A percentile compares a stretch with the other conserved stretches of the same genome.
Conservation (phyloP, 2,113 vertebrate species). For the Synodontis membranacea region DNA sequence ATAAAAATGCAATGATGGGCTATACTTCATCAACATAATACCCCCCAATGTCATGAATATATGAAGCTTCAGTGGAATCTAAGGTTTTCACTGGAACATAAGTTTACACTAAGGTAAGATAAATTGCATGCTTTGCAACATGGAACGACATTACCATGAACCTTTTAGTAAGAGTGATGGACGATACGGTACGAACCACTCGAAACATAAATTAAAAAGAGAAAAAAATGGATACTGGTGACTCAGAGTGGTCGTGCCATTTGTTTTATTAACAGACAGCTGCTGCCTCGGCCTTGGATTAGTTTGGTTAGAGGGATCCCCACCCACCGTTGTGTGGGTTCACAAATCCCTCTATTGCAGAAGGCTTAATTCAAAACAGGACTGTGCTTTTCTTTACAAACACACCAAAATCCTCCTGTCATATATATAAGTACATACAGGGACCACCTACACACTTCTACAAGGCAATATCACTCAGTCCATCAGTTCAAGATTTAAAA, state of each 20-base stretch:
- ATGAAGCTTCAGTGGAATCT: not conserved
- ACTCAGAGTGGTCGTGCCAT: constrained; percentile 10
- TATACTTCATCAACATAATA: not conserved
- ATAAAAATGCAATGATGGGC: not conserved
- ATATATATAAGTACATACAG: constrained; percentile 49
- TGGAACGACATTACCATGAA: not conserved
- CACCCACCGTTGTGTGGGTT: constrained; percentile 70
- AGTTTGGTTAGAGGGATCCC: constrained; percentile 60
- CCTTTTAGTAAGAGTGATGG: not conserved
- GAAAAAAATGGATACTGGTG: not conserved
- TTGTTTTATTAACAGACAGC: constrained; percentile 27
- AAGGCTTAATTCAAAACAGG: constrained; percentile 66
- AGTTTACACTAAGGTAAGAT: not conserved
- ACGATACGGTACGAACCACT: not conserved
- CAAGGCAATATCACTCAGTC: not conserved
- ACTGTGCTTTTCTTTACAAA: constrained; percentile 65
- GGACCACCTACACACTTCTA: not conserved
- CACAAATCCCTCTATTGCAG: constrained; percentile 74
- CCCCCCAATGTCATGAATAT: not conserved
- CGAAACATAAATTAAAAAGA: not conserved
- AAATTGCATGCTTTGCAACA: not conserved
- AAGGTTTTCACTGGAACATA: not conserved
- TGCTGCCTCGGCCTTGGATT: constrained; percentile 40
- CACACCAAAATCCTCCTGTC: constrained; percentile 69
- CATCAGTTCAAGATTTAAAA: constrained; percentile 1